Conservation (phyloP, 2,888 invertebrate species). For the Apotomis capreana region DNA sequence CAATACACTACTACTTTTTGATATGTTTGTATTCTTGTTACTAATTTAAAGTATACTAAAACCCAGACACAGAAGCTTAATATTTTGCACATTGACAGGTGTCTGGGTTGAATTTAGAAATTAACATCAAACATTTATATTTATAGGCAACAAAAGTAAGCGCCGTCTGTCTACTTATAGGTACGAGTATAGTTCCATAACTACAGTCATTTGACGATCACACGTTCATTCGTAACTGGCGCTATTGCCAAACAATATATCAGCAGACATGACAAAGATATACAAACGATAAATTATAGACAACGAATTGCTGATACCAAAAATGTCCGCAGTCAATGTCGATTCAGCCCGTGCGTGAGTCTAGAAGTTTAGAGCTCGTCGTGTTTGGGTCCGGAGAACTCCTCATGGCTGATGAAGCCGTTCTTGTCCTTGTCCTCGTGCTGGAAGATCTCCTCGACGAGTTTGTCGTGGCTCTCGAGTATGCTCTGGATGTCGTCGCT, state of each 20-base stretch:
- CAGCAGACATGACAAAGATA: too few species aligned
- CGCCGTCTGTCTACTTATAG: neutral
- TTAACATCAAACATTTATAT: neutral
- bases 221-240: neutral
- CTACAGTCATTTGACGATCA: neutral
- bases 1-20: slow-evolving; percentile 9
- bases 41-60: slow-evolving; percentile 1
- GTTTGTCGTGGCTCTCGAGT: slow-evolving; percentile 94
- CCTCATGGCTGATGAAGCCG: slow-evolving; percentile 97
- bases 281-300: too few species aligned
- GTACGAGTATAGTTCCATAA: neutral
- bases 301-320: neutral
- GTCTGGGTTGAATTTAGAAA: neutral
- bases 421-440: slow-evolving; percentile 99
- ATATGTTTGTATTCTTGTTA: slow-evolving; percentile 27
- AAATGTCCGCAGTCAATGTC: neutral
- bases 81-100: neutral
- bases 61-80: neutral
- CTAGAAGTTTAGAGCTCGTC: slow-evolving; percentile 91
- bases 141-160: neutral
- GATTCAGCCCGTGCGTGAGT: neutral
- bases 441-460: slow-evolving; percentile 98
- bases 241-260: neutral
- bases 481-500: slow-evolving; percentile 92
- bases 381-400: slow-evolving; percentile 98